Evolutionary conservation across 2,797 vertebrate genomes (phyloP).

Genomic region (Octomys mimax): DNA sequence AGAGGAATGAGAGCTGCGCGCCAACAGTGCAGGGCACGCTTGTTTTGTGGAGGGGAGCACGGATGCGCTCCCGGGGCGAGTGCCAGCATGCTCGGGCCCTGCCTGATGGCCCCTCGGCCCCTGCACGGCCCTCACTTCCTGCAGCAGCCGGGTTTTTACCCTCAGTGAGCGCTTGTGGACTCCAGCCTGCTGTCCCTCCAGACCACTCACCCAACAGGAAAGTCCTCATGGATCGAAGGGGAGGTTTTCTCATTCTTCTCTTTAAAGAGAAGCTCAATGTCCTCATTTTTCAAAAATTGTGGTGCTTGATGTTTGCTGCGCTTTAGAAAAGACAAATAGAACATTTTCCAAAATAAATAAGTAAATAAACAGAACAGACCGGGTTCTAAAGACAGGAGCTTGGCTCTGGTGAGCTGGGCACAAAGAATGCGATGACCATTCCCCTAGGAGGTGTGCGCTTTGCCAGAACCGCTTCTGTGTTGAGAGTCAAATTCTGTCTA

Average conservation of each 20-base stretch:
- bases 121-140: not conserved
- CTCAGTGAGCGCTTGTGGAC: not conserved
- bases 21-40: not conserved
- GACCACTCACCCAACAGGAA: not conserved
- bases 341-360: not conserved
- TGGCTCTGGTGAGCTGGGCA: not conserved
- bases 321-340: not conserved
- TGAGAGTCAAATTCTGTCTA: not conserved
- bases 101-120: not conserved
- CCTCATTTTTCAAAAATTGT: not conserved
- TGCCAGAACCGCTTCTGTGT: not conserved
- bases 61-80: accelerated
- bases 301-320: not conserved
- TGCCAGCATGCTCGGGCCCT: not conserved
- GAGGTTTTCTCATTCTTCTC: not conserved
- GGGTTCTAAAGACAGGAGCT: not conserved
- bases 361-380: not conserved
- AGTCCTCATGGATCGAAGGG: accelerated
- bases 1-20: not conserved
- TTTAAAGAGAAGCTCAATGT: not conserved
- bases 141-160: not conserved
- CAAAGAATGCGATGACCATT: not conserved
- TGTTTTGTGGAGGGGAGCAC: not conserved
- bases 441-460: not conserved
- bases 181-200: not conserved